Evolutionary conservation across 2,113 vertebrate genomes (phyloP), one percentile per base, ranked within the genome.

Genomic region (Onychorhynchus coronatus): DNA sequence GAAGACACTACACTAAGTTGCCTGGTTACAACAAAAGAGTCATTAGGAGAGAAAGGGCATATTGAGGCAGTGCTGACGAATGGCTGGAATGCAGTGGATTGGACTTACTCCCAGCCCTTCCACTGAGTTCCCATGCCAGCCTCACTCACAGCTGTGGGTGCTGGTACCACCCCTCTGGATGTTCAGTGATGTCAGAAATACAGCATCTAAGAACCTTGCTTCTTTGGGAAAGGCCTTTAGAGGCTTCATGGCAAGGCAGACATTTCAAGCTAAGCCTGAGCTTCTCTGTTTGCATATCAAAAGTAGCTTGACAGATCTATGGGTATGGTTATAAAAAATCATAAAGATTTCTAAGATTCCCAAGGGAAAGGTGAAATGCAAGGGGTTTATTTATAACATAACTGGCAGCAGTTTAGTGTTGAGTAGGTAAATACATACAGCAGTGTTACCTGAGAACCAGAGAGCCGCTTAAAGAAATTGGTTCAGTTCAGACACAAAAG

Each of bases 1-100:
- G 97, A 97, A 58, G 99, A 99, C 79, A 99, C 96, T 47, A 98
- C 93, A 88, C 99, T 99, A 76, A 99, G 97, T 97, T 99, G 98
- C 97, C 99, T 99, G 96, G 31, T 80, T 77, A 89, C 92, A 96
- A 94, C 65, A 68, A 35, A 11, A 47, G 65, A 86, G 49, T 41
- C 80, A 84, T 96, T 93, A 95, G 46, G 35, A 83, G 78, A 19
- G 78, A 80, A 83, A 68, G 75, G 79, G 78, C 71, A 89, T 49
- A 65, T 23, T 84, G 70, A 87, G 52, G 85, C 55, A 73, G 67
- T 17, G 55, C 71, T 68, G 56, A 75, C 52, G 46, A 50, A 74
- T 47, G 75, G 14, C 49, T 56, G 67, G 67, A 91, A 52, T 31
- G 33, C 19, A 35, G 56, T 15, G 55, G 52, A 44, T 9, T 87